Evolutionary conservation across 2,797 vertebrate species (phyloP).

Genomic region (Scomberomorus guttatus): DNA sequence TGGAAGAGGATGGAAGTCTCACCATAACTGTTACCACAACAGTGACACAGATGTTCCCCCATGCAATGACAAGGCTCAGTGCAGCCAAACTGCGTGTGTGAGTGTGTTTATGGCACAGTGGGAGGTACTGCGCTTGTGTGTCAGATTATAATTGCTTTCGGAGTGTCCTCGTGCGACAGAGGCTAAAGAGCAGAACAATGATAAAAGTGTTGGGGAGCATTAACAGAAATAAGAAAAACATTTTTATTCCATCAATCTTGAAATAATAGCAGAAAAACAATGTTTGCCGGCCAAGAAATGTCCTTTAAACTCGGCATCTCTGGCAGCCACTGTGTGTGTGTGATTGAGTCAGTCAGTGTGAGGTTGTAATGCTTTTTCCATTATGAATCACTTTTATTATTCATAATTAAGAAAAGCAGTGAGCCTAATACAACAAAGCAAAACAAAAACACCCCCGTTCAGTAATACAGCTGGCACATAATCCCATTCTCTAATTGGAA

Average conservation of each 20-base stretch:
- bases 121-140: constrained; percentile 45
- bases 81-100: constrained; percentile 45
- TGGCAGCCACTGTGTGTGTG: constrained; percentile 67
- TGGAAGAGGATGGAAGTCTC: constrained; percentile 60
- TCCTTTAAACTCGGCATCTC: constrained; percentile 71
- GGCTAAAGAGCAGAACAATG: constrained; percentile 59
- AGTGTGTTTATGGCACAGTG: constrained; percentile 46
- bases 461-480: constrained; percentile 62
- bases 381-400: constrained; percentile 81
- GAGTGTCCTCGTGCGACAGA: constrained; percentile 41
- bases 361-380: constrained; percentile 75
- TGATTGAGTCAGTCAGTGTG: constrained; percentile 63
- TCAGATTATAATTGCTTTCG: constrained; percentile 49
- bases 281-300: constrained; percentile 70
- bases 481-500: constrained; percentile 65
- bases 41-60: constrained; percentile 75
- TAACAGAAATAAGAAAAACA: constrained; percentile 70
- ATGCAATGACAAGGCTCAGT: constrained; percentile 53
- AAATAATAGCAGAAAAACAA: constrained; percentile 70
- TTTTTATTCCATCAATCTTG: constrained; percentile 69
- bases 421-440: constrained; percentile 58
- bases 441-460: constrained; percentile 60
- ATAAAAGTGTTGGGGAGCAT: constrained; percentile 72
- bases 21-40: constrained; percentile 71
- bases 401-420: constrained; percentile 79